Conservation (phyloP, 2,113 vertebrate species). For the Ctenomys sociabilis region DNA sequence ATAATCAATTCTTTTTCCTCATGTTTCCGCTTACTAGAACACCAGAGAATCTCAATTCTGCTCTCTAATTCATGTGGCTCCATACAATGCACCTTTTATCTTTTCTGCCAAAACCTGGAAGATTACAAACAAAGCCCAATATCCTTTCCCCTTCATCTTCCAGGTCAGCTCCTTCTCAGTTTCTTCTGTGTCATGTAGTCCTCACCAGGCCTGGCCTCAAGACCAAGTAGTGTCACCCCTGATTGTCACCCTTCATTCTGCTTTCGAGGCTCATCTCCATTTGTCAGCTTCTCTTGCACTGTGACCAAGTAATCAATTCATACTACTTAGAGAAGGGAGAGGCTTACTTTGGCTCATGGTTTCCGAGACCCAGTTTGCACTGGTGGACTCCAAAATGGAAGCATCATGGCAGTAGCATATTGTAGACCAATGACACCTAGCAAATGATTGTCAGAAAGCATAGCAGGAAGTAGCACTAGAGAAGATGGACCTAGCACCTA, state of each 20-base stretch:
- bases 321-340: not conserved
- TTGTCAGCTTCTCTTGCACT: not conserved
- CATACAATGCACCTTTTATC: not conserved
- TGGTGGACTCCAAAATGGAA: not conserved
- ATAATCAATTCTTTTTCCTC: too few species aligned
- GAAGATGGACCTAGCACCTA: not conserved
- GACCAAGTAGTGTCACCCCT: too few species aligned
- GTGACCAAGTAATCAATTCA: not conserved
- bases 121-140: not conserved
- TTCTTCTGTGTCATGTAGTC: accelerated
- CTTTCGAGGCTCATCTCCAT: not conserved
- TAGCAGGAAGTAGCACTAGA: not conserved
- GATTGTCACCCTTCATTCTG: not conserved
- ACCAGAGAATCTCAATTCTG: not conserved
- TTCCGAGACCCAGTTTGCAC: not conserved
- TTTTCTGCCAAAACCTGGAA: not conserved
- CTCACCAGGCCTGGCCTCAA: not conserved
- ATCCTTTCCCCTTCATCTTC: accelerated
- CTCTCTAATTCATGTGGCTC: not conserved
- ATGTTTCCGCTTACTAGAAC: not conserved
- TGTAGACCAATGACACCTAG: not conserved
- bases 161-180: not conserved
- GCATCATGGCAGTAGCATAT: not conserved
- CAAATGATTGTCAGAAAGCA: not conserved
- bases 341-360: not conserved